Base-by-base conservation (phyloP, 1,140 invertebrate species). In the Leptinotarsa lineolata region DNA sequence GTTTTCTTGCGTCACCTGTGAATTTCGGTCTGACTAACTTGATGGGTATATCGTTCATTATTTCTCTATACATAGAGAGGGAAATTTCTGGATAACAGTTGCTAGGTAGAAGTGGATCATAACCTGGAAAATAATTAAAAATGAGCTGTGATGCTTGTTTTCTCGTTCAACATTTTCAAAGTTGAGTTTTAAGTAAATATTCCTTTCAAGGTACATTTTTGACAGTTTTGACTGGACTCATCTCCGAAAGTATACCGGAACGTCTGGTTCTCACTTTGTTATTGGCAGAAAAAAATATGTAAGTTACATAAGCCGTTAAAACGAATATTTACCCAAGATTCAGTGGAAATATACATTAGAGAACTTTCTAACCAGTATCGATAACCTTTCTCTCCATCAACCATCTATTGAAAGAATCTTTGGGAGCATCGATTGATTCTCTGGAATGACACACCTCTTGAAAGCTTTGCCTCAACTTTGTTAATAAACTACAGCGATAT, bases 1-100 rank as follows among this genome's bases (percentile, higher is more conserved):
- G 97, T 84, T 98, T 98, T n/a, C 96, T 88, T 0, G 97, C 96
- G 86, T 99, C 97, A 5, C 94, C 95, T 8, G 95, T 96, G 82
- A 95, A 98, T 84, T 97, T 98, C 12, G 97, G 96, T 83, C 95
- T 92, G 6, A 95, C 90, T 60, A 99, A 89, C 86, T 97, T 98
- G 44, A 99, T 95, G 0, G 97, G 97, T 80, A 99, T 97, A 84
- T 99, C 97, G 85, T 97, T 96, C 95, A 99, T 98, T 39, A 99
- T 97, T 87, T 98, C 97, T 70, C 94, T 91, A 84, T 97, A 97
- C 96, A 99, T 97, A 4, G 94, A 94, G 83, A 92, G 90, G 2
- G 96, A 97, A 75, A 98, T 92, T 85, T 98, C 96, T 11, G 94
- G 93, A 77, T 92, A 91, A 86, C 97, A 98, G 83, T 92, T 92